Conservation (phyloP, 2,888 invertebrate genomes). For the Noctua janthe region DNA sequence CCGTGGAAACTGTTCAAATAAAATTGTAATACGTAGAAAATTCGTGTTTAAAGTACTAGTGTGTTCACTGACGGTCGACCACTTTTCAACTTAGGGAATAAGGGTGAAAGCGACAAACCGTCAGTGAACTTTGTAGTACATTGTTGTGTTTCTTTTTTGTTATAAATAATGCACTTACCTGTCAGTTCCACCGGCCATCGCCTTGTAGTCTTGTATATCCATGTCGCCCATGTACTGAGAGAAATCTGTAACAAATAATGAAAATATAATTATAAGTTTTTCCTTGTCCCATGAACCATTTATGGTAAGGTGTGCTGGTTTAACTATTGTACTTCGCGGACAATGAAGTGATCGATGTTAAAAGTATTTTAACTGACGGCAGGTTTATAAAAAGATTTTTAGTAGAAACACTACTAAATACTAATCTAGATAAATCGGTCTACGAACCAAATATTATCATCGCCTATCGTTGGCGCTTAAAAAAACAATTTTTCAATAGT, state of each 20-base stretch:
- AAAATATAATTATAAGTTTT: neutral
- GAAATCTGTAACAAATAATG: constrained; percentile 79
- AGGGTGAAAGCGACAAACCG: neutral
- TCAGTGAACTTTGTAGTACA: neutral
- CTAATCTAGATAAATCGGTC: neutral
- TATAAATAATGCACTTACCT: constrained; percentile 75
- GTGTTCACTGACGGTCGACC: neutral
- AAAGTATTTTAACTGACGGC: neutral
- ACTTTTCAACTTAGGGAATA: neutral
- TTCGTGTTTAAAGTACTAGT: neutral
- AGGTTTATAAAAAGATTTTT: neutral
- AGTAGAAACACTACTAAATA: neutral
- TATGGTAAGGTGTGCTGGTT: neutral
- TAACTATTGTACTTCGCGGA: neutral
- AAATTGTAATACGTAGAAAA: neutral
- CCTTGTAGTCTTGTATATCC: constrained; percentile 86
- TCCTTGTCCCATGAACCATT: neutral
- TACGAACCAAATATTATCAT: neutral
- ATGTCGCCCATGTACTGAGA: constrained; percentile 87
- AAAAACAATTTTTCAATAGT: neutral
- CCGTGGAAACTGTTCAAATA: neutral
- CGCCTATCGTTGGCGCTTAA: neutral
- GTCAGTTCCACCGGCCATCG: constrained; percentile 83
- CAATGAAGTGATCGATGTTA: neutral
- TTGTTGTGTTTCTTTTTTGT: neutral